Evolutionary conservation across 1,140 invertebrate species (phyloP).

Genomic region (Drosophila azteca): DNA sequence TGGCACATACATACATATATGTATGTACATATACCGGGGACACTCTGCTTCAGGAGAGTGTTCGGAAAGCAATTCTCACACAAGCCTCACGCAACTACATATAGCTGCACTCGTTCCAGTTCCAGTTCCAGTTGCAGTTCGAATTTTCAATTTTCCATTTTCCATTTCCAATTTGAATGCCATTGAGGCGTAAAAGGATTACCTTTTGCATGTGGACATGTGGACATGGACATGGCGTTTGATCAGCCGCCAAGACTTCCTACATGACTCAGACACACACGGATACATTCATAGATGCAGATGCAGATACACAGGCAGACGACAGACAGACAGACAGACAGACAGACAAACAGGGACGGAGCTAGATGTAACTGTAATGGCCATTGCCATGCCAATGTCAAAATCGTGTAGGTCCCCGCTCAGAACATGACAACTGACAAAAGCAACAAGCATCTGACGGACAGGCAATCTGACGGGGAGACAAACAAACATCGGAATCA

Average conservation of each 20-base stretch:
- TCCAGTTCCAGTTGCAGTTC: conserved; percentile 30
- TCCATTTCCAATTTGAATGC: conserved; percentile 53
- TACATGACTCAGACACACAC: conserved; percentile 27
- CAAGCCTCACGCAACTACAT: conserved; percentile 7
- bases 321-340: conserved; percentile 16
- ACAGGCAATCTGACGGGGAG: conserved; percentile 32
- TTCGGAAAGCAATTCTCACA: conserved; percentile 43
- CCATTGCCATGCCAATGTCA: conserved; percentile 51
- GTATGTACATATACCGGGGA: neutral
- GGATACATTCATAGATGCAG: neutral
- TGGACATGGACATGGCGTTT: conserved; percentile 32
- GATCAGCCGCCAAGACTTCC: conserved; percentile 54
- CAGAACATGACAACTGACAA: conserved; percentile 60
- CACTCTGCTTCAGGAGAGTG: neutral
- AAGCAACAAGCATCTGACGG: conserved; percentile 57
- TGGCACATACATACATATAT: neutral
- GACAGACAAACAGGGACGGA: conserved; percentile 31
- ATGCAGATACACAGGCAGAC: neutral
- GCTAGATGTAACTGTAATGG: conserved; percentile 67
- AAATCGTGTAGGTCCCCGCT: conserved; percentile 61
- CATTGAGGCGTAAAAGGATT: conserved; percentile 69
- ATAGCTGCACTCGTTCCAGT: conserved; percentile 7
- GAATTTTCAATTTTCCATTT: conserved; percentile 54
- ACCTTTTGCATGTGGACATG: conserved; percentile 66
- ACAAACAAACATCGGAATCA: conserved; percentile 55